These are phyloP conservation scores for Galeopterus variegatus DNA, from an alignment of 2,113 vertebrate genomes.

Conservation along the genomic window DNA sequence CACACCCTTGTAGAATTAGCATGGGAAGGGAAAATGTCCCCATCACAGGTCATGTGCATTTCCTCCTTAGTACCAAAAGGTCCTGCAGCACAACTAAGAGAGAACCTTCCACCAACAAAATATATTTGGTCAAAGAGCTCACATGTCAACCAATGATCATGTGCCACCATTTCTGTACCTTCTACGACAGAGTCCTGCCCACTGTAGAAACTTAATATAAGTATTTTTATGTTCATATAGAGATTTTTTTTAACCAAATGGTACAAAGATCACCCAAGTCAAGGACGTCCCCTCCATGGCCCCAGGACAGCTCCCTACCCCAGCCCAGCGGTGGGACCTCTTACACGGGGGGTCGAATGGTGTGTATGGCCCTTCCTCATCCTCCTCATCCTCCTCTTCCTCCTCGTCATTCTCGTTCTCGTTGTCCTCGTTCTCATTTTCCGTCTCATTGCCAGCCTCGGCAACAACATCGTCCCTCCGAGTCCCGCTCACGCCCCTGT, in stretches of 20 bases:
- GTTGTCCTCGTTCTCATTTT: conserved; percentile 95
- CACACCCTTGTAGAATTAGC: too few species aligned
- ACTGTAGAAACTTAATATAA: neutral
- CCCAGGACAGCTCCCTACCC: neutral
- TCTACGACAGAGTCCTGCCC: neutral
- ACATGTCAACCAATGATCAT: neutral
- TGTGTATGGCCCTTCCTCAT: conserved; percentile 93
- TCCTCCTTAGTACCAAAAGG: neutral
- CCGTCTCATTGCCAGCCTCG: conserved; percentile 92
- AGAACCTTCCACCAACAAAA: neutral
- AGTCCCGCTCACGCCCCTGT: conserved; percentile 86
- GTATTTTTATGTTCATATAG: neutral
- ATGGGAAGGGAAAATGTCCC: neutral
- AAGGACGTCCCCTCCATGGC: neutral
- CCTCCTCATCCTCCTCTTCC: conserved; percentile 91
- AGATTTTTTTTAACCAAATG: neutral
- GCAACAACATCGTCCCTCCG: conserved; percentile 88
- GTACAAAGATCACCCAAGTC: neutral
- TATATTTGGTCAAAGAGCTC: neutral
- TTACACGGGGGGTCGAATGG: conserved; percentile 96
- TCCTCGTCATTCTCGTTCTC: conserved; percentile 96
- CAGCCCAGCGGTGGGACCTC: conserved; percentile 52
- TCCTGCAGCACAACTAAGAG: neutral
- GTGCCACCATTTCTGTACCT: accelerated
- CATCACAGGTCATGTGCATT: neutral